phyloP scores from a whole-genome alignment of 2,888 invertebrate species.

The Nomada fucata region DNA sequence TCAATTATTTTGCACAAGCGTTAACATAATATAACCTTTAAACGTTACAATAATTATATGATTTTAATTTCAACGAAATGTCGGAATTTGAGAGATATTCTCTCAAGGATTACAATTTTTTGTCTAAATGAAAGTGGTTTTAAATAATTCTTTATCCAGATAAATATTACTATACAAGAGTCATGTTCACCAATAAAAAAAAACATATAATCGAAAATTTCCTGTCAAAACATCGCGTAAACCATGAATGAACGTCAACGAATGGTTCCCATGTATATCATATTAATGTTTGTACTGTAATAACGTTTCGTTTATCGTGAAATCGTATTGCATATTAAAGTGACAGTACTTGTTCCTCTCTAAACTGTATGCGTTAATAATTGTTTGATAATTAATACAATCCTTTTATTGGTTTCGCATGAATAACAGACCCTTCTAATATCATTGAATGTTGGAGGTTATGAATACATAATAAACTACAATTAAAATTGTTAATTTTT shows the following conservation, averaged over 20 bases:
- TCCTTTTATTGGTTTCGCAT: not conserved
- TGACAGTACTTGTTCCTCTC: slow-evolving; percentile 26
- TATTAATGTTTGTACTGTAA: not conserved
- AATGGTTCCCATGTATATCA: not conserved
- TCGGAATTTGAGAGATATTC: not conserved
- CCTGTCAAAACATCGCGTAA: not conserved
- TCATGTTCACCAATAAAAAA: slow-evolving; percentile 30
- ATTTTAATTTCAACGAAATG: not conserved
- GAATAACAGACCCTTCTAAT: slow-evolving; percentile 6
- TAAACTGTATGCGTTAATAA: slow-evolving; percentile 8
- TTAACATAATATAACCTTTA: not conserved
- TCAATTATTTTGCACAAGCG: not conserved
- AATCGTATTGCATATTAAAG: not conserved
- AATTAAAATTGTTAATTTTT: not conserved
- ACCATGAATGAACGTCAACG: slow-evolving; percentile 40
- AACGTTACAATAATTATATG: not conserved
- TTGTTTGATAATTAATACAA: slow-evolving; percentile 10
- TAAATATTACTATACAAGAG: slow-evolving; percentile 9
- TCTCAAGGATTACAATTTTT: slow-evolving; percentile 17
- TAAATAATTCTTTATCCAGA: slow-evolving; percentile 6
- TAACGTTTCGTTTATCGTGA: slow-evolving; percentile 6
- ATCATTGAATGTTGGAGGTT: slow-evolving; percentile 20
- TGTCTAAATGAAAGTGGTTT: slow-evolving; percentile 24
- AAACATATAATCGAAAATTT: slow-evolving; percentile 20
- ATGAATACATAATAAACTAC: not conserved